Base-by-base conservation (phyloP, 2,888 invertebrate species). In the Axea sp. region DNA sequence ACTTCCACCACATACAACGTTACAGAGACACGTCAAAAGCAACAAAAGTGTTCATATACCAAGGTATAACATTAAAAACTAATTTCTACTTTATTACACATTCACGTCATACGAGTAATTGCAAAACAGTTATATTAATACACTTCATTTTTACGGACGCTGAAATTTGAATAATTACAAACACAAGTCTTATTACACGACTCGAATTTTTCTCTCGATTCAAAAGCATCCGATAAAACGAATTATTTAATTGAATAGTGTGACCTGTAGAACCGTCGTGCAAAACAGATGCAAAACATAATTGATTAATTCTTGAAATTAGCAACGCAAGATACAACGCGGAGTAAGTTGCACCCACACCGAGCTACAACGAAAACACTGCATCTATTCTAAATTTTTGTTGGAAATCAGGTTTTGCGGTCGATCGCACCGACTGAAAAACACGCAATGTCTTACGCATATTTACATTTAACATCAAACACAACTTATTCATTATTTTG, bases 1-100 rank as follows among this genome's bases (percentile, higher is more conserved):
- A 77, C 89, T 92, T 77, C 92, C 92, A 9, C 91, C 94, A 73
- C 94, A 94, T 87, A 94, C 94, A 69, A 94, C 94, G 45, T 90
- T 95, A 59, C 95, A 95, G 86, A 90, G 94, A 83, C 93, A 94
- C 79, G 93, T 95, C 76, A 89, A 90, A 82, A 90, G 91, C 37
- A 91, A 92, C 79, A 90, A 92, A 84, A 92, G 92, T 86, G 91
- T 92, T 78, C 92, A 92, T 82, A 92, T 93, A 88, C 93, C 93
- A 76, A 90, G 92, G 91, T 91, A 82, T 59, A 43, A 62, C 22
- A 37, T 35, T 39, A 26, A 28, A 57, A 45, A 60, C 37, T 35
- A 35, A 64, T 64, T 19, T 14, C 26, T 51, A 33, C 7, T 33
- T 49, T 11, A 31, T 19, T 9, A 47, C 47, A 24, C 11, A 22